Conservation (phyloP, 1,140 invertebrate species). For the Caenorhabditis remanei region DNA sequence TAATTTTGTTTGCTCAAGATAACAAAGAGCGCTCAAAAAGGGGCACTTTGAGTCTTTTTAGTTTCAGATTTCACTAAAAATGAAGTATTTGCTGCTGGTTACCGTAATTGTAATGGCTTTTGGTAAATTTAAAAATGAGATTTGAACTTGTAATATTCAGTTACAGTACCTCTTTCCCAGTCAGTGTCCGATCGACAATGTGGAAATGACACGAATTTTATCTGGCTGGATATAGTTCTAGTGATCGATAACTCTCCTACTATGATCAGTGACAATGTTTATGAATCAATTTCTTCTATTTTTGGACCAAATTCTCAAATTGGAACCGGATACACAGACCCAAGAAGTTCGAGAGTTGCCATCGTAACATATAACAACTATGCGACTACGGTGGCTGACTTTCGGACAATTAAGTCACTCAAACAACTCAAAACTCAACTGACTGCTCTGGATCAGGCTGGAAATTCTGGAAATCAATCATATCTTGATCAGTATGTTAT, state of each 20-base stretch:
- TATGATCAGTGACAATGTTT: background rate
- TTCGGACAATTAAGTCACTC: background rate
- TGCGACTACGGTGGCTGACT: background rate
- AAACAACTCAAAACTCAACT: background rate
- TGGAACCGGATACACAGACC: conserved; percentile 4
- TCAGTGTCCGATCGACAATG: background rate
- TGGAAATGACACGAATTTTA: background rate
- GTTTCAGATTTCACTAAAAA: background rate
- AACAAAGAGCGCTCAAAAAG: too few species aligned
- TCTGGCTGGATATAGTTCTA: background rate
- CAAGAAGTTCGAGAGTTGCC: background rate
- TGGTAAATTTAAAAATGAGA: background rate
- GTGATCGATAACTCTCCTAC: background rate
- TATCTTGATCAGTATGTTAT: background rate
- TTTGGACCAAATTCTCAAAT: conserved; percentile 5
- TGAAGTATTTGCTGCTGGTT: background rate
- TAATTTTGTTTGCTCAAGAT: too few species aligned
- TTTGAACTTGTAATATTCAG: too few species aligned
- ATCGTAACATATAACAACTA: background rate
- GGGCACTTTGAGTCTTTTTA: background rate
- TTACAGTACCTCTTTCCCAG: background rate
- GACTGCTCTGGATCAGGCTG: background rate
- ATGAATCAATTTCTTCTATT: background rate
- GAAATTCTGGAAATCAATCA: background rate
- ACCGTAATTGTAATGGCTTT: background rate